Evolutionary conservation across 1,140 invertebrate species (phyloP).

Genomic region (Drosophila micromelanica): DNA sequence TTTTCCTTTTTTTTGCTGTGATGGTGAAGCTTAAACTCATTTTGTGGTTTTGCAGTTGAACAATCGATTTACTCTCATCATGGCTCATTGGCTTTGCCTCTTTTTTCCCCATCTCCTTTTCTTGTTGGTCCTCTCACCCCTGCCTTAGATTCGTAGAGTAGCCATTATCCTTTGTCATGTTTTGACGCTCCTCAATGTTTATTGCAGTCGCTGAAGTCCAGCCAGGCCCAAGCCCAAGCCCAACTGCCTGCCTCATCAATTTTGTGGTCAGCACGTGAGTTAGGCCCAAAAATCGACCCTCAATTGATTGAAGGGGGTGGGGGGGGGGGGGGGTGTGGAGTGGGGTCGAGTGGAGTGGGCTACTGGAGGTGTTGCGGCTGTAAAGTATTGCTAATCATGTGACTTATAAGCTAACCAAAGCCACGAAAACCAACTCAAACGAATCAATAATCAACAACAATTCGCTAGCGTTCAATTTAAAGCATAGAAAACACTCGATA

Average conservation of each 20-base stretch:
- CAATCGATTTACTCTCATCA: constrained; percentile 75
- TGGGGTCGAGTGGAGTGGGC: neutral
- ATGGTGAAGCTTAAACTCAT: constrained; percentile 38
- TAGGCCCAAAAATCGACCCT: constrained; percentile 10
- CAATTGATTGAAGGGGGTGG: neutral
- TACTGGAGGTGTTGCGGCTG: neutral
- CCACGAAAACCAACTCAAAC: neutral
- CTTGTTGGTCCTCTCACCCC: neutral
- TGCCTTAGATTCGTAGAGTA: neutral
- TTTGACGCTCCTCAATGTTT: constrained; percentile 68
- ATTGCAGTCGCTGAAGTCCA: constrained; percentile 25
- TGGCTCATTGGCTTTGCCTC: constrained; percentile 68
- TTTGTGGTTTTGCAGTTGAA: constrained; percentile 65
- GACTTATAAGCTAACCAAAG: constrained; percentile 1
- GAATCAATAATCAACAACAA: constrained; percentile 5
- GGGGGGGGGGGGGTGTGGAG: too few species aligned
- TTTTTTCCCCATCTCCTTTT: neutral
- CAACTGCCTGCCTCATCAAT: constrained; percentile 59
- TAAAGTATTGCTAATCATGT: constrained; percentile 2
- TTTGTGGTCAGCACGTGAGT: constrained; percentile 53
- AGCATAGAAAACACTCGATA: neutral
- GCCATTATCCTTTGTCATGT: constrained; percentile 58
- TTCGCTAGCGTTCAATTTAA: neutral
- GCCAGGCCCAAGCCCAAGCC: neutral
- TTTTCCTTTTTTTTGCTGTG: neutral